These are phyloP conservation scores for Drosophila albomicans DNA, from an alignment of 1,140 invertebrate genomes.

Conservation along the genomic window DNA sequence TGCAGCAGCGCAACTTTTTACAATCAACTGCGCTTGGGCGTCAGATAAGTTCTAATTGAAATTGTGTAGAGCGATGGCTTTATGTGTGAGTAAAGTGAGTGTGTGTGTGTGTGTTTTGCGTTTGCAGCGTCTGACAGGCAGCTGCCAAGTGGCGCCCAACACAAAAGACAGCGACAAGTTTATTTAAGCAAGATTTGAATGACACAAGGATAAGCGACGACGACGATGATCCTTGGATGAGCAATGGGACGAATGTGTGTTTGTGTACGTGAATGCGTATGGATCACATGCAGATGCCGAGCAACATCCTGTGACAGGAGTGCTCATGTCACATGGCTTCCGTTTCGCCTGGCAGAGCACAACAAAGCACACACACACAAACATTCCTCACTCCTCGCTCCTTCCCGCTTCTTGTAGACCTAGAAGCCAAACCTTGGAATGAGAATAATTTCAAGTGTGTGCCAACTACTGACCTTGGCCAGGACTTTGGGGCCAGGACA, in stretches of 20 bases:
- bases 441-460: too few species aligned
- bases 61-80: constrained; percentile 1
- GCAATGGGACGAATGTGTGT: not conserved
- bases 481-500: constrained; percentile 31
- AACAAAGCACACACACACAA: constrained; percentile 12
- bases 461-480: constrained; percentile 38
- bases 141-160: constrained; percentile 37
- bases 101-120: constrained; percentile 16
- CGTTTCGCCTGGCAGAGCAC: not conserved
- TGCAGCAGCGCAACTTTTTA: constrained; percentile 26
- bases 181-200: constrained; percentile 25
- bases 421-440: too few species aligned
- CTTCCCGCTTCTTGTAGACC: not conserved
- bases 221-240: constrained; percentile 6
- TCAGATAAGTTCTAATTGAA: constrained; percentile 47
- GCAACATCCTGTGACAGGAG: constrained; percentile 14
- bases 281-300: constrained; percentile 4
- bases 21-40: constrained; percentile 20
- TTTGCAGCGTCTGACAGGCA: constrained; percentile 29
- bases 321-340: not conserved
- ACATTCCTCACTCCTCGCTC: not conserved
- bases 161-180: constrained; percentile 28
- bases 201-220: constrained; percentile 26
- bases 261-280: not conserved
- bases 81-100: not conserved